phyloP scores from a whole-genome alignment of 2,888 invertebrate species.

The Ormyrus pomaceus region DNA sequence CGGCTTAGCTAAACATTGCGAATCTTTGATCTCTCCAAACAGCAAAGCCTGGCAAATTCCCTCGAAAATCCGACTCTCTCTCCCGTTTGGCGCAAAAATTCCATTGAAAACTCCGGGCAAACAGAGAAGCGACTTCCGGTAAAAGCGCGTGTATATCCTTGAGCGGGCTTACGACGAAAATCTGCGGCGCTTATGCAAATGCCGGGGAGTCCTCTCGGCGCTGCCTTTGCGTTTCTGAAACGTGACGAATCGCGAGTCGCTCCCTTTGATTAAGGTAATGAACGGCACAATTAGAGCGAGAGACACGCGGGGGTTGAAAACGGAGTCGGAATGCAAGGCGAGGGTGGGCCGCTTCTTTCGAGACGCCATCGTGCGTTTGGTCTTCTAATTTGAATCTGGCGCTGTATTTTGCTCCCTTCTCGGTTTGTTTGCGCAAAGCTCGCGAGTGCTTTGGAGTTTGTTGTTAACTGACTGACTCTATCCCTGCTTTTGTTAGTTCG shows the following conservation, averaged over 20 bases:
- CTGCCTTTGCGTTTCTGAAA: conserved; percentile 52
- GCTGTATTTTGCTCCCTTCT: neutral
- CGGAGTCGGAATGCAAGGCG: neutral
- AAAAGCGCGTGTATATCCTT: too few species aligned
- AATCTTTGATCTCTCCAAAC: too few species aligned
- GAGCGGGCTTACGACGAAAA: neutral
- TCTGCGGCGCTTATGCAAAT: conserved; percentile 42
- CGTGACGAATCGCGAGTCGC: conserved; percentile 62
- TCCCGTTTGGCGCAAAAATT: too few species aligned
- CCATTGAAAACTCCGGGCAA: too few species aligned
- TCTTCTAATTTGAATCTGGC: conserved; percentile 5
- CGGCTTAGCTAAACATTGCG: too few species aligned
- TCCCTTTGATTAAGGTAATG: conserved; percentile 69
- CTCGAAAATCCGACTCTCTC: too few species aligned
- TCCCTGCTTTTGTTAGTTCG: too few species aligned
- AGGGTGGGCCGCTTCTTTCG: neutral
- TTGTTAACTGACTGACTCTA: too few species aligned
- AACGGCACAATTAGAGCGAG: conserved; percentile 68
- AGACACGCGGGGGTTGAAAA: conserved; percentile 5
- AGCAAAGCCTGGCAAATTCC: too few species aligned
- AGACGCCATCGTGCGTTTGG: neutral
- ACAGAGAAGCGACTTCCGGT: too few species aligned
- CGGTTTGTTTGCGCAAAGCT: neutral
- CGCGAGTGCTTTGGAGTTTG: too few species aligned
- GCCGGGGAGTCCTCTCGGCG: neutral